These are phyloP conservation scores for Pangasius djambal DNA, from an alignment of 2,797 vertebrate species.

Conservation along the genomic window DNA sequence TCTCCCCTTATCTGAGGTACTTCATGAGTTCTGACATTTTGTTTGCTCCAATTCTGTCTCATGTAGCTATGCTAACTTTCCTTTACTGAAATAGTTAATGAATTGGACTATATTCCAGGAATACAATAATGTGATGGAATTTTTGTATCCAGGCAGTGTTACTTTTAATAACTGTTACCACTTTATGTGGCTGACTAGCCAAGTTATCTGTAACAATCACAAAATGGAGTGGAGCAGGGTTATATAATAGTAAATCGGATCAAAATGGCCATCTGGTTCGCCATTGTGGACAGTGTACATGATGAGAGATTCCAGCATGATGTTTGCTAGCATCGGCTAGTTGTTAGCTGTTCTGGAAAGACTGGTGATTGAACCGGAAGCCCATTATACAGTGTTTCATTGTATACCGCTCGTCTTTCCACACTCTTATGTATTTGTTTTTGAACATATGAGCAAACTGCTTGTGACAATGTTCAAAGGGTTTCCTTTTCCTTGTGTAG, in stretches of 20 bases:
- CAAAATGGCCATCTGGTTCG: background rate
- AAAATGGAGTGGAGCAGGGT: slow-evolving; percentile 44
- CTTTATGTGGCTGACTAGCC: background rate
- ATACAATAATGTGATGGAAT: background rate
- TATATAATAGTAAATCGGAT: slow-evolving; percentile 50
- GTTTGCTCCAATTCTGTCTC: background rate
- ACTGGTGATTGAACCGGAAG: background rate
- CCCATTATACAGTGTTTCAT: background rate
- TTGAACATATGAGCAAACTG: slow-evolving; percentile 37
- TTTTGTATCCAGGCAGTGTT: background rate
- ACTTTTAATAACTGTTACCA: background rate
- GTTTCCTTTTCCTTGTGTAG: slow-evolving; percentile 1
- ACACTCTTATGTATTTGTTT: background rate
- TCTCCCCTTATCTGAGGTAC: background rate
- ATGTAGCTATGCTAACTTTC: background rate
- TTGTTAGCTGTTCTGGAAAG: background rate
- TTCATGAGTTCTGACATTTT: background rate
- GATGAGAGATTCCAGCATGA: background rate
- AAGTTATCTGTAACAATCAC: background rate
- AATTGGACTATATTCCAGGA: background rate
- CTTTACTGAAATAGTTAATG: background rate
- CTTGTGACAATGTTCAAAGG: slow-evolving; percentile 31
- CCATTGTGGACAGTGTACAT: background rate
- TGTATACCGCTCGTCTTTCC: background rate
- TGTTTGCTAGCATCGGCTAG: background rate